Percentiles rank a stretch among this genome's conserved stretches.
These are phyloP conservation scores for Nyctalus aviator DNA, from an alignment of 2,797 vertebrate species.

Conservation along the genomic window DNA sequence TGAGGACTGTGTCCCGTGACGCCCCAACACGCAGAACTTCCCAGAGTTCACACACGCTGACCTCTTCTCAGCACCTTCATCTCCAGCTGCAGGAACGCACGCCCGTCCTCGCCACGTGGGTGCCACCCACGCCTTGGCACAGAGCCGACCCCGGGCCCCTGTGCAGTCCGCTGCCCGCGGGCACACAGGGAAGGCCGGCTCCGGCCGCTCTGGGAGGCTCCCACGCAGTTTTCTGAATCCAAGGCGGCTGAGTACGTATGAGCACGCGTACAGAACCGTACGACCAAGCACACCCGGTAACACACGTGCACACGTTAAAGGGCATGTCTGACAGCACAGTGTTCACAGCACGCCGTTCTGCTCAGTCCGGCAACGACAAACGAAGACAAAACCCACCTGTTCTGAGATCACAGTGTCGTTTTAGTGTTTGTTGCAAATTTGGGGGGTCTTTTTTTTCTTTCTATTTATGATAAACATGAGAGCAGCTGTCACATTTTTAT, in stretches of 20 bases:
- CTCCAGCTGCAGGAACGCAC: not conserved
- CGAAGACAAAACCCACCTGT: conserved; percentile 2
- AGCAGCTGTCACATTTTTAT: conserved; percentile 48
- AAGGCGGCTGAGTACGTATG: not conserved
- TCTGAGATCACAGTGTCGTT: conserved; percentile 14
- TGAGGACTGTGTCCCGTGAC: not conserved
- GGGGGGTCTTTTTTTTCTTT: conserved; percentile 40
- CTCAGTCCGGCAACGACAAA: not conserved
- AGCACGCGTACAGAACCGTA: not conserved
- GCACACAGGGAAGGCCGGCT: not conserved
- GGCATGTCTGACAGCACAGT: not conserved
- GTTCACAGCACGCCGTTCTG: not conserved
- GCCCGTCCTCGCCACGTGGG: not conserved
- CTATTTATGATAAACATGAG: conserved; percentile 49
- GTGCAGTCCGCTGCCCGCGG: not conserved
- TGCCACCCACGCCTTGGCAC: not conserved
- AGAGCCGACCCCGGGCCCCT: not conserved
- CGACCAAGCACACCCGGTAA: not conserved
- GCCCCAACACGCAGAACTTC: not conserved
- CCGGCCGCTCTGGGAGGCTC: not conserved
- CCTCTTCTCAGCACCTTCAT: not conserved
- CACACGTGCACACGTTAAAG: not conserved
- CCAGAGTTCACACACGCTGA: not conserved
- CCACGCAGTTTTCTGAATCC: not conserved
- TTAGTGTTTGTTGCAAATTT: conserved; percentile 43